Conservation (phyloP, 2,888 invertebrate species). For the Reticulitermes lucifugus region DNA sequence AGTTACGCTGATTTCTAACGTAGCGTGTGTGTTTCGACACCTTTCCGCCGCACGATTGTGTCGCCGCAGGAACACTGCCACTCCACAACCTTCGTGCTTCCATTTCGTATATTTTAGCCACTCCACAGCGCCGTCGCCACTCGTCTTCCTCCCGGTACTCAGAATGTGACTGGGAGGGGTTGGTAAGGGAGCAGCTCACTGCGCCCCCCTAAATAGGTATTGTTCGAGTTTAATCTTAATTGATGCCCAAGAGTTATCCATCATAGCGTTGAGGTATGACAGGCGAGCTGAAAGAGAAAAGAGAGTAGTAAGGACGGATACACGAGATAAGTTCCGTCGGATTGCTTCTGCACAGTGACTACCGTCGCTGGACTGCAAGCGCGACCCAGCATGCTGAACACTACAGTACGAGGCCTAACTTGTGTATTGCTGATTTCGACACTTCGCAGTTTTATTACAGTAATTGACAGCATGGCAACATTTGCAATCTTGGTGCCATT, state of each 20-base stretch:
- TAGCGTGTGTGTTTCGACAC: no score
- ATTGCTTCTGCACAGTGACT: background rate
- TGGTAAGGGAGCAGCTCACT: background rate
- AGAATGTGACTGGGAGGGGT: conserved; percentile 14
- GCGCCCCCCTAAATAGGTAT: conserved; percentile 59
- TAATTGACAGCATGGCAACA: no score
- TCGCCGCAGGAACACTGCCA: background rate
- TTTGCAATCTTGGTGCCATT: no score
- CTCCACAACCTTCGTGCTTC: background rate
- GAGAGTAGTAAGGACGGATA: conserved; percentile 24
- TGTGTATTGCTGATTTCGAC: no score
- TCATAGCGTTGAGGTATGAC: conserved; percentile 61
- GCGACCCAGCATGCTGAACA: background rate
- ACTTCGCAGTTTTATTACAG: no score
- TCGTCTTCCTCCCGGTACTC: conserved; percentile 45
- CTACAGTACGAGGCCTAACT: no score
- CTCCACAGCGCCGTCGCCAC: conserved; percentile 17
- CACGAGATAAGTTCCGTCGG: conserved; percentile 30
- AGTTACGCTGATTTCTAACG: no score
- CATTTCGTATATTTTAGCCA: background rate
- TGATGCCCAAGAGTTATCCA: conserved; percentile 65
- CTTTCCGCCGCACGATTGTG: no score
- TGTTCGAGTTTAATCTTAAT: conserved; percentile 65
- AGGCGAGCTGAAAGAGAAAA: conserved; percentile 25
- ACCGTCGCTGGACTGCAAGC: conserved; percentile 21